These are phyloP conservation scores for Gambelia wislizenii DNA, from an alignment of 2,797 vertebrate genomes.

Conservation along the genomic window DNA sequence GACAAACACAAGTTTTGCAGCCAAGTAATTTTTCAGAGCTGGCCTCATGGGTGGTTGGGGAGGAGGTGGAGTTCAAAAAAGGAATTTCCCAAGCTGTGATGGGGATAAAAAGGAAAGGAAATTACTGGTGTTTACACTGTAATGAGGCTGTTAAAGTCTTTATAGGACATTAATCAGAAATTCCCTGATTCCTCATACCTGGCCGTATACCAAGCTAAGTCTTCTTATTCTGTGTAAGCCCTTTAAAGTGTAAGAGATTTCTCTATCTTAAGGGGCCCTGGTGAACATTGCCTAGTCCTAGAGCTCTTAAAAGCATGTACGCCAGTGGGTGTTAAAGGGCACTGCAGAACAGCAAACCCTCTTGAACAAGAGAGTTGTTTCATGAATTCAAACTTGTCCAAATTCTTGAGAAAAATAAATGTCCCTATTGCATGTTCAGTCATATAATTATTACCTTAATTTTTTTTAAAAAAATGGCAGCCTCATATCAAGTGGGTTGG, in stretches of 20 bases:
- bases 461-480: constrained; percentile 24
- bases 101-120: background rate
- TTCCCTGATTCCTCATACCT: background rate
- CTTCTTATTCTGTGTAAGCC: background rate
- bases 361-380: background rate
- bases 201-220: background rate
- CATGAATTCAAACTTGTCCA: constrained; percentile 5
- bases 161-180: background rate
- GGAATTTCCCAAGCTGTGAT: background rate
- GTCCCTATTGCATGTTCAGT: background rate
- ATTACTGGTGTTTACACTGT: background rate
- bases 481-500: constrained; percentile 7
- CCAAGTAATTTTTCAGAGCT: too few relatives aligned
- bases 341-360: background rate
- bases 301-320: background rate
- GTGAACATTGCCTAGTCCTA: background rate
- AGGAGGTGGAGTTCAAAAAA: too few relatives aligned
- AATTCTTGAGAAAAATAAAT: background rate
- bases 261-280: background rate
- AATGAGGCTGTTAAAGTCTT: background rate
- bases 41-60: too few relatives aligned
- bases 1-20: background rate
- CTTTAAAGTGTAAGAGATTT: background rate
- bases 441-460: constrained; percentile 17
- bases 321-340: background rate